phyloP scores from a whole-genome alignment of 2,888 invertebrate species.

The Lithophane socia region DNA sequence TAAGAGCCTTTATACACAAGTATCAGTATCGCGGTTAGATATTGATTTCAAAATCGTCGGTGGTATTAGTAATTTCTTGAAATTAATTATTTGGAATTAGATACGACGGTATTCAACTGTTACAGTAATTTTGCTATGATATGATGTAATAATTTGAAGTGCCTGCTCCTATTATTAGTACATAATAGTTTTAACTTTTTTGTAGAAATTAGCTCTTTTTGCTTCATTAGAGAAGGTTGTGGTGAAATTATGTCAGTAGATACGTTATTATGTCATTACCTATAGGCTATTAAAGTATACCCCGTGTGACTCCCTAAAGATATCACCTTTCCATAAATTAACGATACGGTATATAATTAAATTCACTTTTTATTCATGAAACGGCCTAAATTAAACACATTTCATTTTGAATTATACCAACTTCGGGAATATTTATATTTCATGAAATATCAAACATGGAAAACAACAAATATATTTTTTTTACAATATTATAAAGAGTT shows the following conservation, averaged over 20 bases:
- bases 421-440: constrained; percentile 2
- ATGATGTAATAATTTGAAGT: neutral
- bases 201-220: neutral
- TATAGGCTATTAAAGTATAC: constrained; percentile 15
- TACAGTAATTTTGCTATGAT: neutral
- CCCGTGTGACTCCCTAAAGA: neutral
- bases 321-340: constrained; percentile 14
- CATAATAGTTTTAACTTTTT: neutral
- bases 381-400: constrained; percentile 14
- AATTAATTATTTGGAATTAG: neutral
- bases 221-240: neutral
- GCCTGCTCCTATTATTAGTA: neutral
- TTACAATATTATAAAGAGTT: too few relatives aligned
- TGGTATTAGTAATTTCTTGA: too few relatives aligned
- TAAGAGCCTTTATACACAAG: neutral
- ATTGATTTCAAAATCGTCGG: constrained; percentile 30
- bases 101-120: neutral
- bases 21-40: constrained; percentile 2
- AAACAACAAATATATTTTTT: neutral
- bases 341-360: constrained; percentile 25
- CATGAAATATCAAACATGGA: neutral
- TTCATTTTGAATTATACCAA: constrained; percentile 5
- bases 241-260: constrained; percentile 1
- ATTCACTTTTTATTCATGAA: constrained; percentile 16
- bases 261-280: constrained; percentile 23